Base-by-base conservation (phyloP, 2,797 vertebrate species). In the Chanos chanos region DNA sequence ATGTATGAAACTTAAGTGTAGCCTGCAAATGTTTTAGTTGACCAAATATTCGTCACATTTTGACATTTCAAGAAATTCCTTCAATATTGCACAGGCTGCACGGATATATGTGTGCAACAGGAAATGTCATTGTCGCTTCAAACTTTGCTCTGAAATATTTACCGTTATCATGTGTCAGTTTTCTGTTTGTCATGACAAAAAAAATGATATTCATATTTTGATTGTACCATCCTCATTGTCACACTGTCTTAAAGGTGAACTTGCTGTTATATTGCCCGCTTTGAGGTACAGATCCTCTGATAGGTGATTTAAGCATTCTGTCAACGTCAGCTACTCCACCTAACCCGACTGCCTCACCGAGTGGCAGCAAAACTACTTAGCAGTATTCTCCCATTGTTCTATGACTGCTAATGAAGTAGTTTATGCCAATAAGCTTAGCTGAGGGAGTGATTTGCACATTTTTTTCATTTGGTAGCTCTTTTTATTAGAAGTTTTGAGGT, bases 161-260 rank as follows among this genome's bases (percentile, higher is more conserved):
- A 77, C 74, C 64, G 64, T 76, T 67, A 76, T 77, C 76, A 76
- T 68, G 72, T 86, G 81, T 67, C 61, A 57, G 61, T 69, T 64
- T 74, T 77, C 74, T 66, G 73, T 70, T 19, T 78, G 77, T 74
- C 78, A 81, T 81, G 74, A 80, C 82, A 84, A 66, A 84, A 83
- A 86, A 84, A 83, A 86, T 87, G 87, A 86, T 83, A 87, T 82
- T 86, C 84, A 77, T 81, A 77, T 85, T 86, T 87, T 82, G 77
- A 83, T 82, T 79, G 81, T 75, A 83, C 78, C 83, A 82, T 86
- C 86, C 87, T 87, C 83, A 79, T 74, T 78, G 72, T 77, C 69
- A 82, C 73, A 80, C 76, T 75, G 83, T 82, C 83, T 84, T 79
- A 84, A 82, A 86, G 82, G 84, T 87, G 86, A 77, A 78, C 81